Conservation (phyloP, 2,797 vertebrate species). For the Perdix hodgsoniae region DNA sequence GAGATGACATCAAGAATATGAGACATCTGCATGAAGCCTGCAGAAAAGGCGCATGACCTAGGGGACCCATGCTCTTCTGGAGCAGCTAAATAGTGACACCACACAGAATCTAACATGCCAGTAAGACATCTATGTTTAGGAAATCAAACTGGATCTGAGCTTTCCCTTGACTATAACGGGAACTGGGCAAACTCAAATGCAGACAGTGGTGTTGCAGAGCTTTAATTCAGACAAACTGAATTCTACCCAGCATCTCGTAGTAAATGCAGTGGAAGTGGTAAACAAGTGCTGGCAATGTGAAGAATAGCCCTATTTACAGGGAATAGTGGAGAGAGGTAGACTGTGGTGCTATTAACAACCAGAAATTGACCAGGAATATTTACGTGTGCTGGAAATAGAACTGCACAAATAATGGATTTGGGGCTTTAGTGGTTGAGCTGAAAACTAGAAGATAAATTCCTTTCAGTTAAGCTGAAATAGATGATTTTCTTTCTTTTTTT, state of each 20-base stretch:
- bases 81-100: not conserved
- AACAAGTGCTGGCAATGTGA: not conserved
- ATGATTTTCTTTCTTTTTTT: not conserved
- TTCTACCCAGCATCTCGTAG: not conserved
- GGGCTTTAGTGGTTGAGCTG: slow-evolving; percentile 13
- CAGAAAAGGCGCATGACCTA: not conserved
- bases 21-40: not conserved
- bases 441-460: slow-evolving; percentile 4
- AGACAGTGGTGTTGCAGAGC: not conserved
- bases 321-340: not conserved
- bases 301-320: not conserved
- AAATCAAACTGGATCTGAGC: not conserved
- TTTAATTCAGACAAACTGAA: not conserved
- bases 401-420: slow-evolving; percentile 44
- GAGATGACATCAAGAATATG: slow-evolving; percentile 7
- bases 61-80: not conserved
- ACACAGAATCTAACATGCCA: not conserved
- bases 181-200: not conserved
- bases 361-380: not conserved
- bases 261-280: not conserved
- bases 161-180: not conserved
- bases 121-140: not conserved
- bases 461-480: slow-evolving; percentile 19
- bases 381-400: slow-evolving; percentile 20
- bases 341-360: not conserved